Base-by-base conservation (phyloP, 1,140 invertebrate genomes). In the Dendrolimus kikuchii region DNA sequence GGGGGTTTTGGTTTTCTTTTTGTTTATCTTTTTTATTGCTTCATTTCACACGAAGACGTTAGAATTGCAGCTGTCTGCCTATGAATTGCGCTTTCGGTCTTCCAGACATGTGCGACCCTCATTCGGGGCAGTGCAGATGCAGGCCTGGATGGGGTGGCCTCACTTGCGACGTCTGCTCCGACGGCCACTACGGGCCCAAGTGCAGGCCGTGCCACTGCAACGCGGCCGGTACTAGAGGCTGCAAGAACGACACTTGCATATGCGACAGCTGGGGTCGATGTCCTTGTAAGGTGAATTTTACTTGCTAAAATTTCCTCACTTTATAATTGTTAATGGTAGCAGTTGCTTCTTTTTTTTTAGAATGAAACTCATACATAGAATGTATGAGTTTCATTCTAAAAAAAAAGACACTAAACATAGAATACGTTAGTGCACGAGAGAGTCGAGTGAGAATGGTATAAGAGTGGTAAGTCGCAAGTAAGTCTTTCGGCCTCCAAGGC, bases 161-260 rank as follows among this genome's bases (percentile, higher is more conserved):
- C 4, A 90, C 91, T 49, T 99, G 98, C 81, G 91, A 95, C 55
- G 87, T 82, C 9, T 99, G 98, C 74, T 89, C 91, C 5, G 87
- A 90, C 43, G 97, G 96, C 0, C 95, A 94, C 81, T 98, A 93
- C 77, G 96, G 96, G 6, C 96, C 97, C 0, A 90, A 92, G 40
- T 99, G 98, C 77, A 88, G 91, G 39, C 91, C 91, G 6, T 98
- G 97, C 77, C 90, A 91, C 47, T 98, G 97, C 77, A 86, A 94
- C 68, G 45, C 74, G 0, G 88, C 91, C 1, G 95, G 96, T 39
- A 94, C 94, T 0, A 81, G 87, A 1, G 82, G 83, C 4, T 82
- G 89, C 37, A 78, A 87, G 8, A 74, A 86, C 45, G 90, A 90
- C 8, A 73, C 93, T 46, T 97, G 96, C 86, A 88, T 92, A 36